These are phyloP conservation scores for Caenorhabditis japonica DNA, from an alignment of 2,888 invertebrate species.

Conservation along the genomic window DNA sequence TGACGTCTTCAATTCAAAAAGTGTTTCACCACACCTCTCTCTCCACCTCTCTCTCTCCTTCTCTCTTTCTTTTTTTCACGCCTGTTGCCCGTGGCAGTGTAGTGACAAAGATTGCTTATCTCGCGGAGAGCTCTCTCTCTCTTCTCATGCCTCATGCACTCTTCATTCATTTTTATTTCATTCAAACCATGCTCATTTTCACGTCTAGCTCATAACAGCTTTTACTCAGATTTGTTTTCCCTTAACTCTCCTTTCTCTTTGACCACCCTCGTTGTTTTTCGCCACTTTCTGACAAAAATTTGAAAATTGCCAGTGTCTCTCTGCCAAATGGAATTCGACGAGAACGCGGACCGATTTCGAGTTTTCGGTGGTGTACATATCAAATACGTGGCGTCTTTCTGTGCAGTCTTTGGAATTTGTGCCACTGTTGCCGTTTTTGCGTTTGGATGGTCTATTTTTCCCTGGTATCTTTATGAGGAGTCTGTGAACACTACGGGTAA, in stretches of 20 bases:
- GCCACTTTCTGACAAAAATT: no score
- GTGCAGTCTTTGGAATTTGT: slow-evolving; percentile 45
- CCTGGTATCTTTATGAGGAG: slow-evolving; percentile 49
- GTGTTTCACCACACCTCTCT: no score
- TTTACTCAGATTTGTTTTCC: neutral
- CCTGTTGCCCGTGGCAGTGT: neutral
- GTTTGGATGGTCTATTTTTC: slow-evolving; percentile 41
- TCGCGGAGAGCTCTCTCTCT: neutral
- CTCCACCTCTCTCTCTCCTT: neutral
- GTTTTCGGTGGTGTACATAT: slow-evolving; percentile 40
- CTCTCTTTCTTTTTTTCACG: neutral
- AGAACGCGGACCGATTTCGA: slow-evolving; percentile 39
- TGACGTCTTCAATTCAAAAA: no score
- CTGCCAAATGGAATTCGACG: slow-evolving; percentile 58
- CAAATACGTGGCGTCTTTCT: slow-evolving; percentile 44
- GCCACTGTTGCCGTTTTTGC: slow-evolving; percentile 38
- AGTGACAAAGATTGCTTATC: no score
- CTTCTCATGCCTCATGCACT: neutral
- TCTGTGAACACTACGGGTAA: slow-evolving; percentile 42
- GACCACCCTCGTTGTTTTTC: neutral
- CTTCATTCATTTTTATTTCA: slow-evolving; percentile 3
- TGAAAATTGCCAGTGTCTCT: no score
- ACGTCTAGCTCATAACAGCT: no score
- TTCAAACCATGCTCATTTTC: no score
- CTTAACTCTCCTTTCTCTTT: neutral